phyloP scores from a whole-genome alignment of 2,888 invertebrate genomes.

The Prosopocoilus inquinatus region DNA sequence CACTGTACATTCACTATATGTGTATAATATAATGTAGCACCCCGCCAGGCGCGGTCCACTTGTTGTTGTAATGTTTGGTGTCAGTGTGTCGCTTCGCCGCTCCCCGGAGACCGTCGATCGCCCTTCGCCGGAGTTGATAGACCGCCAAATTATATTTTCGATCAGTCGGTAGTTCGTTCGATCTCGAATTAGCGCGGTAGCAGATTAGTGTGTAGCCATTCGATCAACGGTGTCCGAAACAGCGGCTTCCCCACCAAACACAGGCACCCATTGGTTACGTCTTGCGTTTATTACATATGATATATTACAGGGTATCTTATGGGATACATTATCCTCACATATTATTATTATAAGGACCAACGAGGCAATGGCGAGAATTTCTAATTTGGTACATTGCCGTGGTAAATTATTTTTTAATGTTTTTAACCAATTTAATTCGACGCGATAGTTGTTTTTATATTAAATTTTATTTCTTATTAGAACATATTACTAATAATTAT shows the following conservation, averaged over 20 bases:
- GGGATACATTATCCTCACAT: conserved; percentile 53
- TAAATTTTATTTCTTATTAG: conserved; percentile 44
- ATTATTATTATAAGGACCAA: conserved; percentile 53
- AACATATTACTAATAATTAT: conserved; percentile 31
- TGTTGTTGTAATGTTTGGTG: conserved; percentile 54
- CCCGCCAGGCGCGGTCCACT: conserved; percentile 52
- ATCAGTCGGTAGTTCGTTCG: background rate
- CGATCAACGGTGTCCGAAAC: conserved; percentile 13
- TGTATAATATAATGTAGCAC: conserved; percentile 51
- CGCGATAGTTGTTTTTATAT: conserved; percentile 44
- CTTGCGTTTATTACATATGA: conserved; percentile 50
- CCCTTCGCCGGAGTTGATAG: conserved; percentile 28
- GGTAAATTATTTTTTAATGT: conserved; percentile 40
- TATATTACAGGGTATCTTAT: conserved; percentile 55
- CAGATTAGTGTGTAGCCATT: background rate
- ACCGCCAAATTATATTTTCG: background rate
- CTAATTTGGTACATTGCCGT: conserved; percentile 43
- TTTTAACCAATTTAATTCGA: conserved; percentile 26
- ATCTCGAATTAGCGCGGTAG: background rate
- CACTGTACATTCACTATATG: conserved; percentile 53
- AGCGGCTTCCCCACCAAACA: conserved; percentile 51
- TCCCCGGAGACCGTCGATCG: conserved; percentile 53
- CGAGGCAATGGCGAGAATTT: conserved; percentile 43
- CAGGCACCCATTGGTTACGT: conserved; percentile 52
- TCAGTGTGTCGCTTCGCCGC: conserved; percentile 51